Conservation (phyloP, 2,888 invertebrate genomes). For the Microplitis deprimator region DNA sequence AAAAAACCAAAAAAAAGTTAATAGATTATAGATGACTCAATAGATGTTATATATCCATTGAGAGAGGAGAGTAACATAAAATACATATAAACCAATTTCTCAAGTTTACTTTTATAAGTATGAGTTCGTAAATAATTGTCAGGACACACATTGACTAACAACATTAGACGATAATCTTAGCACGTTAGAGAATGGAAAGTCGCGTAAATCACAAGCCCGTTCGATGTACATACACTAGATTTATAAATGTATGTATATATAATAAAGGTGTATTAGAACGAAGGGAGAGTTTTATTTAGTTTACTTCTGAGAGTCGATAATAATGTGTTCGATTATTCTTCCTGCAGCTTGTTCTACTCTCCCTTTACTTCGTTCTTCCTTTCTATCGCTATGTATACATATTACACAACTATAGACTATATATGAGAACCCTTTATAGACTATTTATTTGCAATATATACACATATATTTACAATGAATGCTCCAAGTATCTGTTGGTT, state of each 20-base stretch:
- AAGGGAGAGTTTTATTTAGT: constrained; percentile 9
- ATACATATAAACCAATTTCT: background rate
- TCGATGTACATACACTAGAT: constrained; percentile 35
- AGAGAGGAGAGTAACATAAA: background rate
- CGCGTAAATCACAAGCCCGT: constrained; percentile 51
- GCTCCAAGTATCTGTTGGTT: constrained; percentile 6
- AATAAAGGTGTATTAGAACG: constrained; percentile 30
- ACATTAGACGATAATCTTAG: constrained; percentile 45
- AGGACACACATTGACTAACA: constrained; percentile 29
- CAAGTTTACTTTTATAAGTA: constrained; percentile 18
- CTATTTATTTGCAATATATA: constrained; percentile 14
- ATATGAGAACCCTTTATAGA: background rate
- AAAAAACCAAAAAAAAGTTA: background rate
- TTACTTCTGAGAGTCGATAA: constrained; percentile 28
- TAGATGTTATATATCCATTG: constrained; percentile 1
- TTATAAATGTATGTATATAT: background rate
- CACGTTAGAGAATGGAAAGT: constrained; percentile 54
- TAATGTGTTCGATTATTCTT: constrained; percentile 27
- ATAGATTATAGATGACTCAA: background rate
- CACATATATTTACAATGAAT: background rate
- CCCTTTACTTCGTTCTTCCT: background rate
- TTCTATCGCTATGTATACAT: background rate
- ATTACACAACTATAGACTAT: background rate
- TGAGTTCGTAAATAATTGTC: constrained; percentile 29
- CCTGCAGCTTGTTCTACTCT: constrained; percentile 7